These are phyloP conservation scores for Rhabdomys dilectus DNA, from an alignment of 2,113 vertebrate species.

Conservation along the genomic window DNA sequence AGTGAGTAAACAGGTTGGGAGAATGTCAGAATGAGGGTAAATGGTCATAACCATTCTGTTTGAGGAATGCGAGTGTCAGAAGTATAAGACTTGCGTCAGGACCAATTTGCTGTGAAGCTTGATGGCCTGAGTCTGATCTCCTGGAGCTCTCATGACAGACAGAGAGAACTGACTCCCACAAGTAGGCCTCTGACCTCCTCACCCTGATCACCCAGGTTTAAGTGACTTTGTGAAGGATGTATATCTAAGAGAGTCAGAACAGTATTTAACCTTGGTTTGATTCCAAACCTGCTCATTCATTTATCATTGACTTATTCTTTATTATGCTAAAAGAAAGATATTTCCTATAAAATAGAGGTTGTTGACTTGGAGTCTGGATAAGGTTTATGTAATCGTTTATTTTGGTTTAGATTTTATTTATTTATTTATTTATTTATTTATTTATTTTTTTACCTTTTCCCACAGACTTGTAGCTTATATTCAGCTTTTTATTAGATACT, in stretches of 20 bases:
- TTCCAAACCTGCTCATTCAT: not conserved
- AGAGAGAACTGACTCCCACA: not conserved
- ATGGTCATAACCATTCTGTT: slow-evolving; percentile 21
- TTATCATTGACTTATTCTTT: slow-evolving; percentile 26
- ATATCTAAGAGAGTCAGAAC: not conserved
- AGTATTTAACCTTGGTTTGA: not conserved
- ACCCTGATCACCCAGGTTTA: not conserved
- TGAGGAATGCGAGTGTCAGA: slow-evolving; percentile 4
- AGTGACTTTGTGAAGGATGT: slow-evolving; percentile 8
- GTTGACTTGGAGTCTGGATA: slow-evolving; percentile 13
- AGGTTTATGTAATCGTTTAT: slow-evolving; percentile 16
- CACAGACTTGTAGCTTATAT: not conserved
- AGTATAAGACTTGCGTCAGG: not conserved
- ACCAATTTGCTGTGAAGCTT: not conserved
- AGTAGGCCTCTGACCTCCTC: not conserved
- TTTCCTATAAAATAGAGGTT: slow-evolving; percentile 30
- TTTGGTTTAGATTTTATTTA: not conserved
- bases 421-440: too few relatives aligned
- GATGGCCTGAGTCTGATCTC: not conserved
- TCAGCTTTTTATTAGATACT: slow-evolving; percentile 1
- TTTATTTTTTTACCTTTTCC: not conserved
- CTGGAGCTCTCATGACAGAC: too few relatives aligned
- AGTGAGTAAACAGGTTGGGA: slow-evolving; percentile 3
- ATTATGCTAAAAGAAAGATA: not conserved
- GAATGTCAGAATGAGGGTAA: slow-evolving; percentile 33